Evolutionary conservation across 1,140 invertebrate genomes (phyloP).

Genomic region (Dendroctonus valens): DNA sequence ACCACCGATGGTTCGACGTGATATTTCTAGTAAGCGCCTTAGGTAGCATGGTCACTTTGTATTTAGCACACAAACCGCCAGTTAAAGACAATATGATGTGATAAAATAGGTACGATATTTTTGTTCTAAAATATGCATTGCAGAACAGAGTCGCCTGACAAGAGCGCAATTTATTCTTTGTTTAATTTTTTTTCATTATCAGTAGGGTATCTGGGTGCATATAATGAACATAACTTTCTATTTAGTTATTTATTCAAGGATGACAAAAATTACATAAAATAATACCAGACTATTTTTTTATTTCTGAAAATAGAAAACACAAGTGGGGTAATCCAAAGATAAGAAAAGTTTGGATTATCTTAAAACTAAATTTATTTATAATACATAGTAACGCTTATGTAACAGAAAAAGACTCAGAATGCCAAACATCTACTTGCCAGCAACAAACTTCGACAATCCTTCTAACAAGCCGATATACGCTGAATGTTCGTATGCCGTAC

Average conservation of each 20-base stretch:
- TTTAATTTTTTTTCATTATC: not conserved
- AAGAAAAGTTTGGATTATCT: conserved; percentile 13
- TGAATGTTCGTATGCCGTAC: conserved; percentile 86
- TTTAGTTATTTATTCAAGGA: too few species aligned
- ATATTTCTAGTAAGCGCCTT: conserved; percentile 98
- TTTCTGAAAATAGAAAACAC: conserved; percentile 20
- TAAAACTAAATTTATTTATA: conserved; percentile 7
- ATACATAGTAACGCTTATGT: not conserved
- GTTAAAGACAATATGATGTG: conserved; percentile 52
- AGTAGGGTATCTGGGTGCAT: not conserved
- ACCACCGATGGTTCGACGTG: conserved; percentile 99
- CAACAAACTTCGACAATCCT: conserved; percentile 80
- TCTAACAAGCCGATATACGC: conserved; percentile 85
- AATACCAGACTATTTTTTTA: conserved; percentile 3
- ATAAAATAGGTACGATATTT: conserved; percentile 8
- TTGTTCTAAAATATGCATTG: not conserved
- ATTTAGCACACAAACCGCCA: conserved; percentile 87
- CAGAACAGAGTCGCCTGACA: too few species aligned
- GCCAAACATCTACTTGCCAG: conserved; percentile 56
- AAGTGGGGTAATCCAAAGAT: conserved; percentile 10
- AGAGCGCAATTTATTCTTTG: not conserved
- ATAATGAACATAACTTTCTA: not conserved
- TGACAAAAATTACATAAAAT: too few species aligned
- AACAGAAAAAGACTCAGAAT: not conserved
- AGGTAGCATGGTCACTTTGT: conserved; percentile 93